These are phyloP conservation scores for Stramonita haemastoma DNA, from an alignment of 2,888 invertebrate species.

Conservation along the genomic window DNA sequence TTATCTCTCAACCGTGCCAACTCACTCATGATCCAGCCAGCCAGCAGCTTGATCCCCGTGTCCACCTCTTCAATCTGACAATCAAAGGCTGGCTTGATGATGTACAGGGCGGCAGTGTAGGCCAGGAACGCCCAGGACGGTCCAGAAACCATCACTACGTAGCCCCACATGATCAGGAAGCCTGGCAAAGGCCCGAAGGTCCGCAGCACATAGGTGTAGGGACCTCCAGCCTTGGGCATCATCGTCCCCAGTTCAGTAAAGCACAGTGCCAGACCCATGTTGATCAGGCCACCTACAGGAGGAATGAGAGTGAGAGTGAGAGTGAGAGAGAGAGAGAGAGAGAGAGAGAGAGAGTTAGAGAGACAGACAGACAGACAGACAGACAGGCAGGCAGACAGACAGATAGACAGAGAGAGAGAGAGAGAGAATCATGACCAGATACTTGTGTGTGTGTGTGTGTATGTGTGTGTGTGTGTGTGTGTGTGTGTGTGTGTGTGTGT, in stretches of 20 bases:
- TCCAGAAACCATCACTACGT: constrained; percentile 71
- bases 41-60: constrained; percentile 62
- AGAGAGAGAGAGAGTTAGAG: no score
- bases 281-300: constrained; percentile 91
- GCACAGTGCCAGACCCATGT: constrained; percentile 80
- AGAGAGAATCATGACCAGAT: no score
- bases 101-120: constrained; percentile 77
- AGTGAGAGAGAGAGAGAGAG: no score
- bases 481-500: no score
- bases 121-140: constrained; percentile 77
- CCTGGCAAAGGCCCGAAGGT: constrained; percentile 79
- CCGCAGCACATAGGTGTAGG: constrained; percentile 83
- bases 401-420: no score
- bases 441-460: no score
- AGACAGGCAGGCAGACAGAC: no score
- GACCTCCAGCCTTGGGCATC: constrained; percentile 88
- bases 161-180: constrained; percentile 81
- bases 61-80: constrained; percentile 60
- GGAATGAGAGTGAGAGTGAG: no score
- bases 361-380: no score
- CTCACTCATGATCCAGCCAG: constrained; percentile 69
- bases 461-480: no score
- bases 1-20: constrained; percentile 15
- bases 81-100: constrained; percentile 67
- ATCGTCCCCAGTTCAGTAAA: constrained; percentile 90